phyloP scores from a whole-genome alignment of 2,797 vertebrate genomes.

The Intellagama lesueurii region DNA sequence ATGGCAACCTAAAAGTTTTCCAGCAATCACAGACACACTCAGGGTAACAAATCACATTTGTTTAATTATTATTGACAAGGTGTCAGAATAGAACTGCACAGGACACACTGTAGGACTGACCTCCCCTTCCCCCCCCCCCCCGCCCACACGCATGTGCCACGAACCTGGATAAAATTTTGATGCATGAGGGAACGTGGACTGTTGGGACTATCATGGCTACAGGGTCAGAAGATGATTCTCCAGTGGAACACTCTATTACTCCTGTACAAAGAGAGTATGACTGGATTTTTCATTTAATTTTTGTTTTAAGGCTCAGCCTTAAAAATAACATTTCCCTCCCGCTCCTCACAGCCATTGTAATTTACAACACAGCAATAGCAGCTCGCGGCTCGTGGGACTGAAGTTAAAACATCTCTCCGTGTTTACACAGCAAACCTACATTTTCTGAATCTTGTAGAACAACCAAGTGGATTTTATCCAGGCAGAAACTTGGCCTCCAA shows the following conservation, averaged over 20 bases:
- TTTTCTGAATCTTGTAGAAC: slow-evolving; percentile 46
- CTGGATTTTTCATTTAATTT: background rate
- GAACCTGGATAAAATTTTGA: background rate
- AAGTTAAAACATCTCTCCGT: background rate
- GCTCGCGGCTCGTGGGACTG: background rate
- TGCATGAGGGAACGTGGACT: background rate
- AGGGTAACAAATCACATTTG: background rate
- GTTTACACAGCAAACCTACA: slow-evolving; percentile 17
- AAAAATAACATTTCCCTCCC: background rate
- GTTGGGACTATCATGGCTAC: background rate
- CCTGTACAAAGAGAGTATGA: background rate
- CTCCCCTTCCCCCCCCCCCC: background rate
- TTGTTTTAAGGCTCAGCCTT: background rate
- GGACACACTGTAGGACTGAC: background rate
- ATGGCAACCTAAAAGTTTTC: too few relatives aligned
- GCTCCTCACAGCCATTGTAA: background rate
- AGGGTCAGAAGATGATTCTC: background rate
- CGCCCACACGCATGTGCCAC: background rate
- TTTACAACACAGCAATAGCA: background rate
- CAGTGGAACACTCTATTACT: background rate
- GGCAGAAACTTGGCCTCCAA: slow-evolving; percentile 56
- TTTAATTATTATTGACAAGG: background rate
- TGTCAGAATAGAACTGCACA: background rate
- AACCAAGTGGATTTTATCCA: slow-evolving; percentile 19
- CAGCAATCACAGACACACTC: too few relatives aligned